Evolutionary conservation across 2,113 vertebrate species (phyloP).

Genomic region (Caracal caracal): DNA sequence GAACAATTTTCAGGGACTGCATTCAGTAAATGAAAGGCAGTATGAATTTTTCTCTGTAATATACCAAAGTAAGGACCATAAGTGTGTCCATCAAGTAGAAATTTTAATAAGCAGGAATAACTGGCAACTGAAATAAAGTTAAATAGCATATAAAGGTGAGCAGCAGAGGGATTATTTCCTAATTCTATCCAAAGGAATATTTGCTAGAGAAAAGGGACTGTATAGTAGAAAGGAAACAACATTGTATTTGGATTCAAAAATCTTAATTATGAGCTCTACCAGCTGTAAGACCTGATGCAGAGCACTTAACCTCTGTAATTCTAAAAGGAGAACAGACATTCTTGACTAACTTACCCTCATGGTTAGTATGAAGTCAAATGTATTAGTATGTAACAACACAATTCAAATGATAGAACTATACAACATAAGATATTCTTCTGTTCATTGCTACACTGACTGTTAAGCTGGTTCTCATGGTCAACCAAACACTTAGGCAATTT

Average conservation of each 20-base stretch:
- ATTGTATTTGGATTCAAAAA: neutral
- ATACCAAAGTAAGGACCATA: neutral
- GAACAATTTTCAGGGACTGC: neutral
- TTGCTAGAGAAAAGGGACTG: neutral
- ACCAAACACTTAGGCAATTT: neutral
- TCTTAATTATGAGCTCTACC: neutral
- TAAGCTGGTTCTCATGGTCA: neutral
- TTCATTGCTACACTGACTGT: neutral
- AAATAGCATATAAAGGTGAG: neutral
- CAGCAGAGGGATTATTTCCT: neutral
- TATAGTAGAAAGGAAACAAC: neutral
- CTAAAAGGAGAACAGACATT: neutral
- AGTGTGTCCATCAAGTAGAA: neutral
- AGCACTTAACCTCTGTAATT: neutral
- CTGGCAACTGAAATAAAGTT: slow-evolving; percentile 1
- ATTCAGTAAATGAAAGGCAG: neutral
- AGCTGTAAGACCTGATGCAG: neutral
- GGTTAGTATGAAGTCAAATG: neutral
- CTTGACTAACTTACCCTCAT: neutral
- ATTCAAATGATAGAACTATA: neutral
- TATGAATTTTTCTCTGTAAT: neutral
- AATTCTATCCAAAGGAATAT: neutral
- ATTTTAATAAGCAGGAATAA: neutral
- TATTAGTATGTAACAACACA: neutral
- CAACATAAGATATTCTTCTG: neutral